Evolutionary conservation across 2,113 vertebrate species (phyloP).

Genomic region (Coreoperca whiteheadi): DNA sequence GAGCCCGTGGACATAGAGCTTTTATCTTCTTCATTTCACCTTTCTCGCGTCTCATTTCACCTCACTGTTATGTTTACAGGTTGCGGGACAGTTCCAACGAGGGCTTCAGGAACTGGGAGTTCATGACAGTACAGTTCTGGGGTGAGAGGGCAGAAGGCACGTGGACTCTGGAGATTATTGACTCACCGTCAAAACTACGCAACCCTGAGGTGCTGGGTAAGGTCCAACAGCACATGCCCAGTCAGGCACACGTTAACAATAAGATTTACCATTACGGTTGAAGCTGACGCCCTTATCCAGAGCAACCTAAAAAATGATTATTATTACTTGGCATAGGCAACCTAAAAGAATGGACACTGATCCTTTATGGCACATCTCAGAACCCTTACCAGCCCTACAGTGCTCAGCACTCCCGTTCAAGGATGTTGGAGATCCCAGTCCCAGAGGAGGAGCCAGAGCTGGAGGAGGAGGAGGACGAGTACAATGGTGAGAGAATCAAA

Average conservation of each 20-base stretch:
- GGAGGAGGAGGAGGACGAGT: constrained; percentile 87
- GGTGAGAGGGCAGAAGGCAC: constrained; percentile 90
- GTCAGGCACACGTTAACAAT: neutral
- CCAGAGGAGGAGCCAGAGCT: constrained; percentile 75
- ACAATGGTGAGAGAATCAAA: constrained; percentile 81
- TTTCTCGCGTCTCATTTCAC: neutral
- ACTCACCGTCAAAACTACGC: constrained; percentile 88
- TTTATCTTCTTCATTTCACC: neutral
- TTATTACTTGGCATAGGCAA: constrained; percentile 83
- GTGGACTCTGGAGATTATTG: constrained; percentile 92
- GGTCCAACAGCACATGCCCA: constrained; percentile 31
- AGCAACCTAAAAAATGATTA: neutral
- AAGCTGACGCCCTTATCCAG: neutral
- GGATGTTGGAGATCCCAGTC: constrained; percentile 75
- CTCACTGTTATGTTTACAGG: constrained; percentile 28
- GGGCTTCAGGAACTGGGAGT: constrained; percentile 95
- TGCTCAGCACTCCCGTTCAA: constrained; percentile 75
- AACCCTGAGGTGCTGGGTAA: constrained; percentile 89
- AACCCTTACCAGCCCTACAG: constrained; percentile 82
- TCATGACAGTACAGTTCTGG: constrained; percentile 97
- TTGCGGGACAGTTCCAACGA: constrained; percentile 78
- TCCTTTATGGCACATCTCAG: constrained; percentile 89
- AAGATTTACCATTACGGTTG: neutral
- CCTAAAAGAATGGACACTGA: constrained; percentile 92
- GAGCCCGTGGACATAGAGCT: neutral